These are phyloP conservation scores for Microcebus tavaratra DNA, from an alignment of 2,113 vertebrate species.

Conservation along the genomic window DNA sequence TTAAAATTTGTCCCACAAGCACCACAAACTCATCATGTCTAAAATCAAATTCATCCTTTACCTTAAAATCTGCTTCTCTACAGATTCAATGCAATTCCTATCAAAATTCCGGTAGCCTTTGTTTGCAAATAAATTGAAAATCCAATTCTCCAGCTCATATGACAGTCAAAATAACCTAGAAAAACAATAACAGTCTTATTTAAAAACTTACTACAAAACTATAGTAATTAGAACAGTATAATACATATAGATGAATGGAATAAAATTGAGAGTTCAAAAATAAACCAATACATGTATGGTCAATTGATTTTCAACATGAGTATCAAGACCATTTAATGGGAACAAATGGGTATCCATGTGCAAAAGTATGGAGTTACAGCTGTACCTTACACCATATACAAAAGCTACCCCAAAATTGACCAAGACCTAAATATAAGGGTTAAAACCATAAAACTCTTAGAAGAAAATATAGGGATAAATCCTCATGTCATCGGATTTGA, in stretches of 20 bases:
- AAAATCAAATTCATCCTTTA: neutral
- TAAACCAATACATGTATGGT: neutral
- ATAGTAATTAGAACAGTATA: neutral
- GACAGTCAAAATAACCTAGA: neutral
- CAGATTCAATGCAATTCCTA: neutral
- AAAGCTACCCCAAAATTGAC: neutral
- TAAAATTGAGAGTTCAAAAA: neutral
- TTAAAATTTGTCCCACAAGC: neutral
- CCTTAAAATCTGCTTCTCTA: slow-evolving; percentile 5
- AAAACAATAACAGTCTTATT: neutral
- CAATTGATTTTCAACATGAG: neutral
- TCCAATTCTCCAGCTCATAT: neutral
- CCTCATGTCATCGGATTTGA: neutral
- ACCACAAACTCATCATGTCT: neutral
- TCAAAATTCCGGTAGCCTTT: neutral
- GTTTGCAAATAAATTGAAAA: neutral
- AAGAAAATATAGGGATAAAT: neutral
- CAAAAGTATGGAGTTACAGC: neutral
- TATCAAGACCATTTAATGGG: neutral
- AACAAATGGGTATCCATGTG: neutral
- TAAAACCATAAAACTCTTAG: neutral
- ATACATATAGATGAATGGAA: neutral
- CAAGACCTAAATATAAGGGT: neutral
- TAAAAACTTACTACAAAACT: neutral
- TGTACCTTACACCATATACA: neutral